Conservation (phyloP, 2,113 vertebrate genomes). For the Megaptera novaeangliae region DNA sequence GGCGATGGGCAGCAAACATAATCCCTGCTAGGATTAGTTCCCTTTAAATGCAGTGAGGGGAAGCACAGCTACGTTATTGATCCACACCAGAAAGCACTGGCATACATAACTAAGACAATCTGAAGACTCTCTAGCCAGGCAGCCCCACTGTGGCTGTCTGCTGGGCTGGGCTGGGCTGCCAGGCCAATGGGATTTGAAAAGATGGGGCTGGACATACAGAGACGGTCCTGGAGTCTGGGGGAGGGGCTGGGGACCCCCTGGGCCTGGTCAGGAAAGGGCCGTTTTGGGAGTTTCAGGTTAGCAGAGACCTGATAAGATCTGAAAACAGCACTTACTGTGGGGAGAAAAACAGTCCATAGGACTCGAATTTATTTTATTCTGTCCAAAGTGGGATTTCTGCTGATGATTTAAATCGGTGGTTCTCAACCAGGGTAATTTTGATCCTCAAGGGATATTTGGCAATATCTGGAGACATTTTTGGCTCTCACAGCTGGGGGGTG, state of each 20-base stretch:
- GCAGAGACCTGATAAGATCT: not conserved
- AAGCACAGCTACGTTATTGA: not conserved
- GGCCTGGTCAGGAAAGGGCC: not conserved
- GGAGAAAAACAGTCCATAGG: accelerated
- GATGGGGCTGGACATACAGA: not conserved
- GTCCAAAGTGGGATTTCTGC: not conserved
- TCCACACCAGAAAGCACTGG: not conserved
- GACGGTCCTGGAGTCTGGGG: not conserved
- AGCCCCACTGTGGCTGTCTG: accelerated
- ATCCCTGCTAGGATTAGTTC: not conserved
- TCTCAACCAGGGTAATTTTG: not conserved
- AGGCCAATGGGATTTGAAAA: not conserved
- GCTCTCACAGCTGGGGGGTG: not conserved
- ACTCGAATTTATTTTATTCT: not conserved
- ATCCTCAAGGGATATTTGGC: not conserved
- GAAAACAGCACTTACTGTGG: not conserved
- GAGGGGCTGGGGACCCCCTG: not conserved
- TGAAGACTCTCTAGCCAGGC: not conserved
- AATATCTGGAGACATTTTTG: not conserved
- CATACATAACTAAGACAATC: not conserved
- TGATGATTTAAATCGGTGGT: not conserved
- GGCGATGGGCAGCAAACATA: not conserved
- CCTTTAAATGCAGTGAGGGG: not conserved
- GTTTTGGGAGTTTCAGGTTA: not conserved
- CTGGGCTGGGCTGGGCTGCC: not conserved